These are phyloP conservation scores for Caloenas nicobarica DNA, from an alignment of 2,113 vertebrate genomes.

Conservation along the genomic window DNA sequence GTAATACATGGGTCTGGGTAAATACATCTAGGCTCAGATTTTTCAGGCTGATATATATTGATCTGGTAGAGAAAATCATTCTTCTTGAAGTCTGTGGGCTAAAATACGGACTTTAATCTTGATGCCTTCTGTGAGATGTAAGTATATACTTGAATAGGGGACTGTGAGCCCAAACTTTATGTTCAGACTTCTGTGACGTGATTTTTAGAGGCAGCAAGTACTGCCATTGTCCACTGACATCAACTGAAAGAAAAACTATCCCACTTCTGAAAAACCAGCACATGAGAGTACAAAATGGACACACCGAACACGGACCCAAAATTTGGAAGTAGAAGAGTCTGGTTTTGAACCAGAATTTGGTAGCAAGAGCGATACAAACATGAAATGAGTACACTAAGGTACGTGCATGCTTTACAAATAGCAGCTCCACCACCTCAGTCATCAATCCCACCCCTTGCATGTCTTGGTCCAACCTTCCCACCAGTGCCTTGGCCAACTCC, in stretches of 20 bases:
- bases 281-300: rapidly evolving
- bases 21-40: background rate
- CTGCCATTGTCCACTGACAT: background rate
- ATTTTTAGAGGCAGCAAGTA: background rate
- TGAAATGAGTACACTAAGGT: background rate
- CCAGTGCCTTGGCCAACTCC: background rate
- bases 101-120: background rate
- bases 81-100: background rate
- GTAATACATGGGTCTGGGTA: background rate
- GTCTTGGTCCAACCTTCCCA: background rate
- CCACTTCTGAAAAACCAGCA: background rate
- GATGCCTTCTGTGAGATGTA: background rate
- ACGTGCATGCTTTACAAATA: background rate
- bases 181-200: rapidly evolving
- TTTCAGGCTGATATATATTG: background rate
- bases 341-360: background rate
- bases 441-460: background rate
- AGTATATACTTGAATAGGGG: background rate
- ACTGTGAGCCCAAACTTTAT: background rate
- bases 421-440: background rate
- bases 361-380: background rate
- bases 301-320: background rate
- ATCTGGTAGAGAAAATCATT: background rate
- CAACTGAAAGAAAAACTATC: background rate
- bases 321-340: background rate